Base-by-base conservation (phyloP, 2,113 vertebrate species). In the Nesoenas mayeri region DNA sequence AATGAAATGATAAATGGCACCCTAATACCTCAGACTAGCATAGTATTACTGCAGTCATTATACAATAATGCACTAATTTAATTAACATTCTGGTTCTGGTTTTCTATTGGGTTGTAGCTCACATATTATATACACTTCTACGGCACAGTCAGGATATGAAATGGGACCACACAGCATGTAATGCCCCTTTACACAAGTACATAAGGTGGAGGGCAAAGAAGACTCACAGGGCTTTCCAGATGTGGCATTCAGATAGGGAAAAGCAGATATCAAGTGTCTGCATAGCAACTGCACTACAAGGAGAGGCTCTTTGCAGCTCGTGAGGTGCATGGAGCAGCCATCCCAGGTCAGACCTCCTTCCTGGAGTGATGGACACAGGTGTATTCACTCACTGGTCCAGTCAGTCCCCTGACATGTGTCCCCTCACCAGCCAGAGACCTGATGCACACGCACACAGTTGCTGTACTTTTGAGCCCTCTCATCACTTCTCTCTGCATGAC, bases 171-270 rank as follows among this genome's bases (percentile, higher is more conserved):
- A 67, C 7, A 32, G 32, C 16, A 2, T 32, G 26, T 9, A 36
- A 70, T 31, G 28, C 5, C n/a, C 11, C 2, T 2, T 65, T 86
- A 36, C 28, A 58, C 58, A 60, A 42, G 25, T 11, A 19, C 6
- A 8, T 42, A 36, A 86, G 21, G 24, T 66, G 21, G n/a, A 61
- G 18, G 12, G 48, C 48, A 72, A 61, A 11, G 24, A 57, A 81
- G 28, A 75, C 47, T 22, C 66, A 47, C 21, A 57, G 18, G 31
- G 5, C 17, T 78, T 78, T 84, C 21, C 56, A 79, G 21, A 50
- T 11, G 13, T 1, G 1, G 15, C 15, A 3, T 11, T 73, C 40
- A 62, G 65, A 57, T 0, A 19, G 9, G 29, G 38, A 42, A 65
- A 83, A 80, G 24, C 11, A 2, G 12, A 88, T 84, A 18, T 24